A percentile compares a stretch with the other conserved stretches of the same genome.
phyloP scores from a whole-genome alignment of 2,888 invertebrate genomes.

The Norana najaformis region DNA sequence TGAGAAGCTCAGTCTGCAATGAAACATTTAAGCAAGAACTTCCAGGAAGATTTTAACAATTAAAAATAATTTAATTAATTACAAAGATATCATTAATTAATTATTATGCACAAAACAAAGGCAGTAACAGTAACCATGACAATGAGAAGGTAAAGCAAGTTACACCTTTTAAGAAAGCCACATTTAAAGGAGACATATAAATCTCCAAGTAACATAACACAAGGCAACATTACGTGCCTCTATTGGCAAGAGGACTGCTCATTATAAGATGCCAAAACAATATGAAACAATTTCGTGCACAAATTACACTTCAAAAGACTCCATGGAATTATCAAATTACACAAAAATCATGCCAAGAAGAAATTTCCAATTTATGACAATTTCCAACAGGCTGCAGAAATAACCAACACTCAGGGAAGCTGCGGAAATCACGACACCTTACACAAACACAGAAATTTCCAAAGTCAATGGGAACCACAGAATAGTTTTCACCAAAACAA shows the following conservation, averaged over 20 bases:
- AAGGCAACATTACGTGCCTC: background rate
- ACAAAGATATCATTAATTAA: background rate
- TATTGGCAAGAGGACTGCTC: background rate
- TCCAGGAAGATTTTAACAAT: background rate
- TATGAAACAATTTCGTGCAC: background rate
- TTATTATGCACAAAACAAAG: background rate
- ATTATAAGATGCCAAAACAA: background rate
- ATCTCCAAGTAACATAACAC: background rate
- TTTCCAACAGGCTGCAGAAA: background rate
- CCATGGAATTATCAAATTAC: background rate
- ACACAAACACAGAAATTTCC: background rate
- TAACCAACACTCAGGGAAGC: background rate
- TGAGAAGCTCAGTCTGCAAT: too few relatives aligned
- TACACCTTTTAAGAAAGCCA: background rate
- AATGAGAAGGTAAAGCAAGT: background rate
- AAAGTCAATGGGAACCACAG: background rate
- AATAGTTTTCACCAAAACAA: too few relatives aligned
- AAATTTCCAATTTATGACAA: background rate
- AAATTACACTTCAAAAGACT: background rate
- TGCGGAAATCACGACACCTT: background rate
- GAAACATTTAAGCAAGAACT: too few relatives aligned
- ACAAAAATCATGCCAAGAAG: background rate
- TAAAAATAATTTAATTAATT: constrained; percentile 7
- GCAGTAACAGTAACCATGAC: background rate
- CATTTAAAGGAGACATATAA: background rate